Evolutionary conservation across 2,797 vertebrate species (phyloP), one percentile per base, ranked within the genome.

Genomic region (Gila robusta): DNA sequence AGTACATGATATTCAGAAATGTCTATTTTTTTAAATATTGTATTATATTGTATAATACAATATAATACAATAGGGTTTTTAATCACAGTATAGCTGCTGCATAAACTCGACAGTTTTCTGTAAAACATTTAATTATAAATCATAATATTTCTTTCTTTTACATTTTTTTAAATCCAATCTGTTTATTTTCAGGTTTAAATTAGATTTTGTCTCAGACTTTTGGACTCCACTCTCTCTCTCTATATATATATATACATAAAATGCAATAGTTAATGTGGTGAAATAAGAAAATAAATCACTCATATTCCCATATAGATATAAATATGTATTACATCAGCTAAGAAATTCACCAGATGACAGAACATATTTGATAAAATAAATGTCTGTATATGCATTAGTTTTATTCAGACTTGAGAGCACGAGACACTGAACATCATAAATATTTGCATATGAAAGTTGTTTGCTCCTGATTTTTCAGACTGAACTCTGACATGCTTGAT

Each of bases 381-480:
- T 80, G 62, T 47, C 41, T 49, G 41, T 35, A 35, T n/a, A 67
- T 67, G 79, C 62, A 81, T 54, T 81, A 81, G 11, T 49, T 76
- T 32, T 6, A 32, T 11, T 8, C 19, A 35, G 11, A 21, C 14
- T 56, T 56, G 52, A 64, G 39, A 7, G 44, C 59, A 32, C n/a
- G 59, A 80, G 37, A 47, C 37, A 39, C 37, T 26, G 37, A 62
- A 41, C 74, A 56, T 66, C 28, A 66, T 32, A 7, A 28, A 35
- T 66, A 66, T 66, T 28, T 64, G 19, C 19, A 79, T 26, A 28
- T 41, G 23, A 44, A 41, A 79, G 4, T 56, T 28, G n/a, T 67
- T 35, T 81, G 39, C 26, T 14, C 41, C 41, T 35, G 79, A 10
- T 64, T 44, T 44, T 66, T 67, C 64, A 81, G 19, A 17, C 28